These are phyloP conservation scores for Aphidoletes aphidimyza DNA, from an alignment of 2,888 invertebrate genomes.

Conservation along the genomic window DNA sequence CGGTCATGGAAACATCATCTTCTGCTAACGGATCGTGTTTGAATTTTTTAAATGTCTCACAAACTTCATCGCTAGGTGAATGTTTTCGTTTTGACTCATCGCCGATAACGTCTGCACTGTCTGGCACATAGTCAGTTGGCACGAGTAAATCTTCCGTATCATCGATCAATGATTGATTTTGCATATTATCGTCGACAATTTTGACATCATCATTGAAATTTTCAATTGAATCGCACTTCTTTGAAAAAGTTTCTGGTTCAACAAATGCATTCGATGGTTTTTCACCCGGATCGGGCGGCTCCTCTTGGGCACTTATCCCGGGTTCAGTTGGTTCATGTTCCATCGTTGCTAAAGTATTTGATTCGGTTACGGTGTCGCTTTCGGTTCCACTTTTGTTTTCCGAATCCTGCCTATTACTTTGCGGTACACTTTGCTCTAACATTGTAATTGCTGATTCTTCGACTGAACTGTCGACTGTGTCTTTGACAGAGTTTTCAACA, in stretches of 20 bases:
- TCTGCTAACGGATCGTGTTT: neutral
- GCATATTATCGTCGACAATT: neutral
- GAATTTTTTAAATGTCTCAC: neutral
- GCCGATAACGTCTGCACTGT: neutral
- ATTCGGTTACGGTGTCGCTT: neutral
- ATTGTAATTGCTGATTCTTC: neutral
- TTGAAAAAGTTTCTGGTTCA: neutral
- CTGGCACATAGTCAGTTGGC: constrained; percentile 45
- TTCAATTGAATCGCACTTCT: too few relatives aligned
- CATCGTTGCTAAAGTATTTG: neutral
- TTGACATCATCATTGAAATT: neutral
- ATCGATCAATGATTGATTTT: neutral
- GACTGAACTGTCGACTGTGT: too few relatives aligned
- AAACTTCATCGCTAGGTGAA: neutral
- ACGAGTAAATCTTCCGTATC: constrained; percentile 30
- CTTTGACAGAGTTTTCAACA: too few relatives aligned
- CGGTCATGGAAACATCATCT: neutral
- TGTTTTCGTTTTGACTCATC: constrained; percentile 24
- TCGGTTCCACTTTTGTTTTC: too few relatives aligned
- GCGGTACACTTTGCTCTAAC: neutral
- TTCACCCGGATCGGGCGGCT: constrained; percentile 10
- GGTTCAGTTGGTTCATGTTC: neutral
- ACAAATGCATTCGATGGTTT: neutral
- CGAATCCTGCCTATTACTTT: neutral
- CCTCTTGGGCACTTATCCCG: neutral